Conservation (phyloP, 2,888 invertebrate genomes). For the Toxonevra muliebris region DNA sequence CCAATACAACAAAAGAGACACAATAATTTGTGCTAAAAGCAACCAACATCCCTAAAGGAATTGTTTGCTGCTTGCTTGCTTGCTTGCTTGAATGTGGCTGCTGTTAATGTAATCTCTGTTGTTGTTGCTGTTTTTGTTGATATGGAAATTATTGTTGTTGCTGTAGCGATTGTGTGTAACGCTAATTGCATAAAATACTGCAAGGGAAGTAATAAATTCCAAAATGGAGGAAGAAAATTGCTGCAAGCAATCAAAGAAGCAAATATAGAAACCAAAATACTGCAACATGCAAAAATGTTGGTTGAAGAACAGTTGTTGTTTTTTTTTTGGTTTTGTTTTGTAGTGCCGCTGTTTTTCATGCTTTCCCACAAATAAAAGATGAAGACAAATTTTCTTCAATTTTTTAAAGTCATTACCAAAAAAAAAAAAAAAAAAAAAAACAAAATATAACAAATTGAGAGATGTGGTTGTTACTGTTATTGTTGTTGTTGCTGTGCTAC, state of each 20-base stretch:
- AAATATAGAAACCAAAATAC: neutral
- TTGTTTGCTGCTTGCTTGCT: neutral
- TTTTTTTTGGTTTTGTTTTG: no score
- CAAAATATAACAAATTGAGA: no score
- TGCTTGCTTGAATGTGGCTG: neutral
- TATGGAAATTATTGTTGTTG: slow-evolving; percentile 19
- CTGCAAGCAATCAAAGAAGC: slow-evolving; percentile 21
- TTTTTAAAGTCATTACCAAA: no score
- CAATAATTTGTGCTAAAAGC: neutral
- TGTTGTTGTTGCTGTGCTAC: neutral
- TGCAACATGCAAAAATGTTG: no score
- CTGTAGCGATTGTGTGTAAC: slow-evolving; percentile 8
- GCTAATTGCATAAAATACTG: slow-evolving; percentile 45
- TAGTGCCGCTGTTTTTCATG: no score
- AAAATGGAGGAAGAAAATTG: slow-evolving; percentile 35
- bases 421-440: no score
- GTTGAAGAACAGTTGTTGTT: no score
- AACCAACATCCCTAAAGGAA: slow-evolving; percentile 14
- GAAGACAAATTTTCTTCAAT: no score
- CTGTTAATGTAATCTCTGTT: slow-evolving; percentile 11
- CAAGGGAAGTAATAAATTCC: slow-evolving; percentile 44
- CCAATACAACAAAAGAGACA: no score
- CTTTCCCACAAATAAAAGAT: no score
- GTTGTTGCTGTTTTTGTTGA: slow-evolving; percentile 17
- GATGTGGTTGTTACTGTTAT: neutral